Evolutionary conservation across 2,797 vertebrate species (phyloP).

Genomic region (Gallinago solitaria): DNA sequence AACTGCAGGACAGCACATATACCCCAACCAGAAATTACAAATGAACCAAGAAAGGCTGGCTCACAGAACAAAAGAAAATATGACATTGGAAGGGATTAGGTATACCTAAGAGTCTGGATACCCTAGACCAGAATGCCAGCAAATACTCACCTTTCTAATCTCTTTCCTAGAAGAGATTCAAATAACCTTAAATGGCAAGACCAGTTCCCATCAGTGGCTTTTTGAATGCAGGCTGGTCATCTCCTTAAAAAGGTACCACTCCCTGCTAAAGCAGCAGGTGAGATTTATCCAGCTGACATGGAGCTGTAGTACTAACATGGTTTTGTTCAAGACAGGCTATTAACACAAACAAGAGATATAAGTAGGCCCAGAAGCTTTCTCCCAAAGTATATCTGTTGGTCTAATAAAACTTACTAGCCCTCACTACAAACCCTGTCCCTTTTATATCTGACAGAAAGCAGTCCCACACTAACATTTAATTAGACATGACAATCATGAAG

Average conservation of each 20-base stretch:
- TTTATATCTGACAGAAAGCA: neutral
- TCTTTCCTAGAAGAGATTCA: neutral
- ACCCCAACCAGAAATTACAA: neutral
- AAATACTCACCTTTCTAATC: neutral
- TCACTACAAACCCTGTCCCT: neutral
- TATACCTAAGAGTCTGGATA: neutral
- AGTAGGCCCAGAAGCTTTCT: neutral
- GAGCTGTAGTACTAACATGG: neutral
- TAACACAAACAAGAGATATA: neutral
- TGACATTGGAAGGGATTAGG: neutral
- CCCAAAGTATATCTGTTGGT: neutral
- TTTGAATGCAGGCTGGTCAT: neutral
- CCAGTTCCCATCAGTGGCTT: neutral
- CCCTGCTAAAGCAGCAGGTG: neutral
- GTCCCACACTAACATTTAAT: neutral
- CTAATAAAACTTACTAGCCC: neutral
- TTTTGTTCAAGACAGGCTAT: neutral
- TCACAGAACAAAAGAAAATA: neutral
- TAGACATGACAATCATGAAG: neutral
- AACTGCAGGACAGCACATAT: neutral
- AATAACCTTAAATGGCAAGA: neutral
- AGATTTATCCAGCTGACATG: neutral
- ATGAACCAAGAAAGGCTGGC: neutral
- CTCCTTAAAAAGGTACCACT: neutral
- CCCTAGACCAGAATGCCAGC: neutral